phyloP scores from a whole-genome alignment of 2,113 vertebrate genomes.

The Tapirus terrestris region DNA sequence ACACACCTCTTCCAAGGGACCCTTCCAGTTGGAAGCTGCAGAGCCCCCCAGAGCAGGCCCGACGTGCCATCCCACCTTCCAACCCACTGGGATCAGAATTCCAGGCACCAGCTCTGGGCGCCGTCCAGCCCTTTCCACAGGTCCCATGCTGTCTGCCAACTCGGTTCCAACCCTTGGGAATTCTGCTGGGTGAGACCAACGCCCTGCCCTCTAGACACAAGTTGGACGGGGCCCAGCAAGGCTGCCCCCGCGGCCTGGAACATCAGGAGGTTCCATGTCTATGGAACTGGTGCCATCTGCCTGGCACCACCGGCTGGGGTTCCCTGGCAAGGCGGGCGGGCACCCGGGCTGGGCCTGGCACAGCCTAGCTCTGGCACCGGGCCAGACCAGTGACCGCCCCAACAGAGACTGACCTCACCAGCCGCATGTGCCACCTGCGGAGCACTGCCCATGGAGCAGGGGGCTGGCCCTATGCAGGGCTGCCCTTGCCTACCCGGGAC shows the following conservation, averaged over 20 bases:
- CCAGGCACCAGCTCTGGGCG: conserved; percentile 35
- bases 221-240: conserved; percentile 60
- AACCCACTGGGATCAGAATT: not conserved
- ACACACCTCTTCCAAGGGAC: not conserved
- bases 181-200: conserved; percentile 66
- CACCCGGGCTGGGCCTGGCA: conserved; percentile 66
- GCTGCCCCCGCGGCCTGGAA: conserved; percentile 49
- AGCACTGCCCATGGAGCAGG: not conserved
- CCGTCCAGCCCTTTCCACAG: conserved; percentile 70
- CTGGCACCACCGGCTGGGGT: conserved; percentile 67
- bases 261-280: conserved; percentile 51
- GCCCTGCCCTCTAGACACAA: conserved; percentile 44
- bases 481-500: not conserved
- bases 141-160: conserved; percentile 64
- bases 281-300: conserved; percentile 36
- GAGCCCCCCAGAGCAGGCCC: not conserved
- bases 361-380: conserved; percentile 57
- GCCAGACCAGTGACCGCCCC: conserved; percentile 67
- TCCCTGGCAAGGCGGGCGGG: conserved; percentile 70
- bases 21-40: not conserved
- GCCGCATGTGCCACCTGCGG: not conserved
- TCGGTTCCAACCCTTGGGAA: conserved; percentile 58
- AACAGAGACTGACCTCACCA: conserved; percentile 32
- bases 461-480: not conserved
- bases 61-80: not conserved